Evolutionary conservation across 1,140 invertebrate genomes (phyloP).

Genomic region (Linepithema humile): DNA sequence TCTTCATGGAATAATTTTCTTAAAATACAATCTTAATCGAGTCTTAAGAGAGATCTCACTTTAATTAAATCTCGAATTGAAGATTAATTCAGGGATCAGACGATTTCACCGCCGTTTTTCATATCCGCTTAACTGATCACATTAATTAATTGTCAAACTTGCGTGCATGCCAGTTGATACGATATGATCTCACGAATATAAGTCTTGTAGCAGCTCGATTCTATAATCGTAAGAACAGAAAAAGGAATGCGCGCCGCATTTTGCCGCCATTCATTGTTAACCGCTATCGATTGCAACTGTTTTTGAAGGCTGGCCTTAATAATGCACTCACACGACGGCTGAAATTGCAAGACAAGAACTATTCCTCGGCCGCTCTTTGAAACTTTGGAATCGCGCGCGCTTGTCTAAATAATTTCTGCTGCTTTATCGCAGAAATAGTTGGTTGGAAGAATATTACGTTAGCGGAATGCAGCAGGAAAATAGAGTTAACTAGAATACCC

Average conservation of each 20-base stretch:
- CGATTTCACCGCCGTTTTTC: no score
- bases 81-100: no score
- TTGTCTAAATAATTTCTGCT: constrained; percentile 37
- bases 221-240: neutral
- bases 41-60: neutral
- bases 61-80: no score
- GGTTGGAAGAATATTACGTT: neutral
- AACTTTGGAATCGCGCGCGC: constrained; percentile 21
- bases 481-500: neutral
- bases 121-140: no score
- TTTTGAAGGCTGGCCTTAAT: constrained; percentile 46
- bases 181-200: neutral
- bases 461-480: neutral
- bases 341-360: constrained; percentile 52
- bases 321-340: constrained; percentile 18
- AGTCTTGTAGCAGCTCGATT: neutral
- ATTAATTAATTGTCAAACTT: neutral
- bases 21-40: neutral
- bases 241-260: neutral
- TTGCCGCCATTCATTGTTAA: constrained; percentile 48
- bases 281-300: constrained; percentile 38
- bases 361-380: neutral
- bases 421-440: constrained; percentile 9
- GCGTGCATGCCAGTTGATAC: neutral
- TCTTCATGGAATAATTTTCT: no score